Evolutionary conservation across 1,140 invertebrate genomes (phyloP).

Genomic region (Drosophila fuyamai): DNA sequence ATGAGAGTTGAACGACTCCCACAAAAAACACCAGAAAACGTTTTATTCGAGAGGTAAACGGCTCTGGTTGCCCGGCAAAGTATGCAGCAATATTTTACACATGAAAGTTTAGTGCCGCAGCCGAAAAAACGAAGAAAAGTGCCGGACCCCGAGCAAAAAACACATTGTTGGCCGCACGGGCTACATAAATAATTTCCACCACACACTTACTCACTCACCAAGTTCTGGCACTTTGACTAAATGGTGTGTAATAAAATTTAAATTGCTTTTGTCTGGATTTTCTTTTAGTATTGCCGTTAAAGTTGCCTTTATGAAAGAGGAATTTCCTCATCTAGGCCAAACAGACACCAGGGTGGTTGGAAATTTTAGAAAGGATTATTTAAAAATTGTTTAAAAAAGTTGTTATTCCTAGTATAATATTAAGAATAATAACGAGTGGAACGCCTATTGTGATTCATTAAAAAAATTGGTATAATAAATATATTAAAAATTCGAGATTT

Average conservation of each 20-base stretch:
- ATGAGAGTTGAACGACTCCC: constrained; percentile 47
- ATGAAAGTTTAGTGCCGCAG: constrained; percentile 46
- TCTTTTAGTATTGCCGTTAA: constrained; percentile 30
- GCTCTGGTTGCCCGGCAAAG: constrained; percentile 48
- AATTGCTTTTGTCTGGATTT: constrained; percentile 73
- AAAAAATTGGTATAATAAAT: too few species aligned
- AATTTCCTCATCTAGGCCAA: constrained; percentile 36
- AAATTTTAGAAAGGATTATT: neutral
- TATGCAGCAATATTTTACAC: constrained; percentile 69
- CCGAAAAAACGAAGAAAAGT: constrained; percentile 8
- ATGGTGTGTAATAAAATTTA: constrained; percentile 77
- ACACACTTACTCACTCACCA: constrained; percentile 41
- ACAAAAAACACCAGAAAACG: constrained; percentile 15
- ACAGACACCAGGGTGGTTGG: neutral
- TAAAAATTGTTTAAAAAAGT: neutral
- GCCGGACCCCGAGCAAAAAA: constrained; percentile 23
- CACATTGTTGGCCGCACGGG: constrained; percentile 51
- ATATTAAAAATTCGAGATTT: neutral
- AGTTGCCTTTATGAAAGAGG: constrained; percentile 14
- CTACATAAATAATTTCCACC: constrained; percentile 66
- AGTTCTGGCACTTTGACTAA: constrained; percentile 67
- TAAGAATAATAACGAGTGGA: too few species aligned
- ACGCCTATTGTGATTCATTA: too few species aligned
- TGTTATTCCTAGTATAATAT: too few species aligned
- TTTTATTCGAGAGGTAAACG: constrained; percentile 42